Evolutionary conservation across 1,140 invertebrate genomes (phyloP), one percentile per base, ranked within the genome.

Genomic region (Aleiodes sp.): DNA sequence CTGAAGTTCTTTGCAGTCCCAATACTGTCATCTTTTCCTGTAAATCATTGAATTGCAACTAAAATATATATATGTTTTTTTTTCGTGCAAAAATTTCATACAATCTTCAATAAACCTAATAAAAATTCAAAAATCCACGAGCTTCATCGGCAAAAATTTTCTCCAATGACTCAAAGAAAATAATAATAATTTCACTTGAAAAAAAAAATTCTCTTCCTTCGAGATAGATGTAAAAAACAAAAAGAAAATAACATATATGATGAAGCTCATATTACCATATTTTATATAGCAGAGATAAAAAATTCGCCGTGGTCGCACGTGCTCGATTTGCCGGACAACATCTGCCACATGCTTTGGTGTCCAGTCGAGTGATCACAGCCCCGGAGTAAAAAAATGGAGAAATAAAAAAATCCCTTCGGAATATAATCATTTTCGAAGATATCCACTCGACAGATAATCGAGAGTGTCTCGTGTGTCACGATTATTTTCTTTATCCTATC

Each of bases 391-490:
- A 39, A 39, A 74, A 75, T 68, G 61, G 64, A 62, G 52, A 16
- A 14, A 24, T 16, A 28, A 28, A 21, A 39, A 33, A 33, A 12
- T 66, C 29, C 10, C 35, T 6, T 8, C 12, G 33, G 52, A 21
- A 59, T 59, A 37, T 56, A 16, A 21, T 43, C 26, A 46, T 52
- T 52, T 52, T 6, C 46, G 21, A 41, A 57, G 33, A 60, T 67
- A 59, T 60, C 65, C 73, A 72, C 73, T 75, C 73, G 41, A 73
- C 75, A 75, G 73, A 74, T 75, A 74, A 68, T 74, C 68, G 67
- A 43, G 67, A 83, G 80, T 83, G 78, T 84, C 81, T 84, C 83
- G 77, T 79, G 75, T 84, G 77, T 81, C 83, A 72, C 78, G 80
- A 78, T 80, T 75, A 65, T 70, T 75, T 16, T 52, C 21, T 6